Base-by-base conservation (phyloP, 2,113 vertebrate genomes). In the Heloderma charlesbogerti region DNA sequence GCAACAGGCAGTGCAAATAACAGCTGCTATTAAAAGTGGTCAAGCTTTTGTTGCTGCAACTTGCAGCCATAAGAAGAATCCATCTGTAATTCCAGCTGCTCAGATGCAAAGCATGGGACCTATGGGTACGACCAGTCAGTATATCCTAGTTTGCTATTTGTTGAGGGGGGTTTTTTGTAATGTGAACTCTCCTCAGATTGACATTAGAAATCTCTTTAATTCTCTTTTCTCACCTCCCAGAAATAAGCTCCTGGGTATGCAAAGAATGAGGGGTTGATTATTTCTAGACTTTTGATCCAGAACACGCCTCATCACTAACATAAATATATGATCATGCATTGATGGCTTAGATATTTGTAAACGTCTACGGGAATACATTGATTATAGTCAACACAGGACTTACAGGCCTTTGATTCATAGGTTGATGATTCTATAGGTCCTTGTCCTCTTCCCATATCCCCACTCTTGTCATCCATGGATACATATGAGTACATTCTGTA, bases 31-130 rank as follows among this genome's bases (percentile, higher is more conserved):
- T 29, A 96, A 95, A 92, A 95, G 92, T 15, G 96, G 94, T 27
- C 97, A 97, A 93, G 92, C 94, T 22, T 96, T 95, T 86, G 81
- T 95, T 69, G 89, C 95, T 48, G 90, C 86, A 77, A 4, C 84
- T 71, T 94, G 69, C 60, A 89, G 88, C 25, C 80, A 94, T 84
- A 94, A 89, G 66, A 94, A 93, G 86, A 60, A 40, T 3, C 1
- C 0, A 0, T 16, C 75, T 88, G 51, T 7, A 13, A 75, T 69
- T 37, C 48, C 77, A 48, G 6, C 81, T 40, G 34, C 92, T 93
- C 89, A 25, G 1, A 80, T 87, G 84, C 91, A 88, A 88, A 93
- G 83, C 69, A 69, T 79, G 74, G 34, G 93, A 71, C 95, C 92
- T 66, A 93, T 90, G 60, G 90, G 97, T 98, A 92, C 95, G 97